Evolutionary conservation across 2,797 vertebrate genomes (phyloP), one percentile per base, ranked within the genome.

Genomic region (Oreochromis grahami): DNA sequence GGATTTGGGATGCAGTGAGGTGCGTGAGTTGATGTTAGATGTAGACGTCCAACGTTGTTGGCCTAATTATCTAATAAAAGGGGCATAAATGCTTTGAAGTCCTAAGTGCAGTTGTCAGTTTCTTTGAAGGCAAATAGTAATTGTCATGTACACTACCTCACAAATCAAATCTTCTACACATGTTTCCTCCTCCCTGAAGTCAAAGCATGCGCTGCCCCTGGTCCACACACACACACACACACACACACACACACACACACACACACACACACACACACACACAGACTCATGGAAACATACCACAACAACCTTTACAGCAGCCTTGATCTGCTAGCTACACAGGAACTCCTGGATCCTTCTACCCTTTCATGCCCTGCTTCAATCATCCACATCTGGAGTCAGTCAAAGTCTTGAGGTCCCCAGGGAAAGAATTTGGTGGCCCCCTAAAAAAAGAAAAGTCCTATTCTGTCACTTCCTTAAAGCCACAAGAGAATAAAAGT

Each of bases 81-180:
- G 88, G 84, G 88, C 90, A 91, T 92, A 92, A 88, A 91, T 58
- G 89, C 94, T 97, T 97, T 97, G 96, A 96, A 94, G 95, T 92
- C 92, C 88, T 91, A 93, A 95, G 88, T 92, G 90, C 91, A 95
- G 94, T 96, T 95, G 95, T 95, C 94, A 92, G 93, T 93, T 91
- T 90, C 94, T 96, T 96, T 96, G 95, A 96, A 95, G 94, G 91
- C 87, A 93, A 90, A 94, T 92, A 83, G 92, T 95, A 96, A 96
- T 95, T 95, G 93, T 96, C 94, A 96, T 95, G 95, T 96, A 96
- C 91, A 92, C 83, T 94, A 87, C 91, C 93, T 96, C 93, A 92
- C 95, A 95, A 94, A 96, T 96, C 94, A 96, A 96, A 95, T 94
- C 88, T 88, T 82, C 85, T 90, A 91, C 95, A 96, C 92, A 92